Percentiles rank a stretch among this genome's conserved stretches.
Evolutionary conservation across 2,888 invertebrate genomes (phyloP).

Genomic region (Meteorus cinctellus): DNA sequence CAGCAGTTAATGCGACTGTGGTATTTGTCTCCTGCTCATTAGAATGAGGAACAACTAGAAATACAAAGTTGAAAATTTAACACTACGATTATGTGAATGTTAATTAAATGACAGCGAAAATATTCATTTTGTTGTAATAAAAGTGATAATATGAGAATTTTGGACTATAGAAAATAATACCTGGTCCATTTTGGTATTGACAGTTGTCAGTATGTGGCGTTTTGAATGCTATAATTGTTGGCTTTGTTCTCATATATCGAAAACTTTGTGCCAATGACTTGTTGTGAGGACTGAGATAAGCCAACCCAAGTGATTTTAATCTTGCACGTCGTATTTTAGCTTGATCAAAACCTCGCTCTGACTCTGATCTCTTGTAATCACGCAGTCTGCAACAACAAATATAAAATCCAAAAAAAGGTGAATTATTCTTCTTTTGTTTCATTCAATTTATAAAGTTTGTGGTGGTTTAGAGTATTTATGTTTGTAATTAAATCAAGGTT

Average conservation of each 20-base stretch:
- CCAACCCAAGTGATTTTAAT: constrained; percentile 79
- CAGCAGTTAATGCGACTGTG: constrained; percentile 66
- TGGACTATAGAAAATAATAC: neutral
- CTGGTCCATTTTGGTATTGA: constrained; percentile 70
- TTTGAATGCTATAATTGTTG: constrained; percentile 90
- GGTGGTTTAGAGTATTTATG: constrained; percentile 1
- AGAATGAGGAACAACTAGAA: neutral
- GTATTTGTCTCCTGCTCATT: constrained; percentile 1
- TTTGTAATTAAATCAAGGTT: constrained; percentile 27
- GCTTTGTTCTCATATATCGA: constrained; percentile 92
- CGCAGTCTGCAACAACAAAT: constrained; percentile 76
- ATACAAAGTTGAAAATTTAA: neutral
- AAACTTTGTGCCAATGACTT: constrained; percentile 89
- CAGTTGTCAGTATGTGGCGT: constrained; percentile 86
- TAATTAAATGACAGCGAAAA: neutral
- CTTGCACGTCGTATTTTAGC: constrained; percentile 79
- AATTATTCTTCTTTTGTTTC: constrained; percentile 17
- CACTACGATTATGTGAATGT: neutral
- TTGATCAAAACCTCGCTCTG: constrained; percentile 85
- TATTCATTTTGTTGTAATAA: neutral
- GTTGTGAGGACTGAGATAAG: constrained; percentile 85
- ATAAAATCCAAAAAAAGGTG: constrained; percentile 21
- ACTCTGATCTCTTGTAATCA: constrained; percentile 85
- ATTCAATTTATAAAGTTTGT: constrained; percentile 5
- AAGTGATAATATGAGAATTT: too few relatives aligned